These are phyloP conservation scores for Typhlichthys eigenmanni DNA, from an alignment of 2,797 vertebrate genomes.

Conservation along the genomic window DNA sequence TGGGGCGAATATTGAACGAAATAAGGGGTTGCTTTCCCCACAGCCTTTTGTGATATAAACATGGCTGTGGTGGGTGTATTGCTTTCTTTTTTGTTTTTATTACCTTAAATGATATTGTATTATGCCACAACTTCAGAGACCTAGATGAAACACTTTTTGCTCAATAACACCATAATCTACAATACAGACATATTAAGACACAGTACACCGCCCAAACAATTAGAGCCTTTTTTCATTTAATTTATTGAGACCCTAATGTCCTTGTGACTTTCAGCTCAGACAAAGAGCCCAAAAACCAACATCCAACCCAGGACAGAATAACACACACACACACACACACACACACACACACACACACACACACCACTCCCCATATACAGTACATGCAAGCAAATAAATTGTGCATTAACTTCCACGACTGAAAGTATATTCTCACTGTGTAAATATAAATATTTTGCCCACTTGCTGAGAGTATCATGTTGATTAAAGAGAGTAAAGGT, in stretches of 20 bases:
- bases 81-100: constrained; percentile 61
- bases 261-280: constrained; percentile 64
- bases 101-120: constrained; percentile 64
- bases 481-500: constrained; percentile 86
- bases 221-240: constrained; percentile 72
- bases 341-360: not conserved
- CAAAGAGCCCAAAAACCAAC: constrained; percentile 66
- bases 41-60: constrained; percentile 64
- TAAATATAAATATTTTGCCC: constrained; percentile 81
- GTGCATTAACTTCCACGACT: constrained; percentile 66
- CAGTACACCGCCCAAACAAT: constrained; percentile 61
- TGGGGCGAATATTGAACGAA: constrained; percentile 69
- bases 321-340: constrained; percentile 21
- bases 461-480: constrained; percentile 79
- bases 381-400: constrained; percentile 48
- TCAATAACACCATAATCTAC: constrained; percentile 53
- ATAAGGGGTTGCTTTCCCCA: constrained; percentile 52
- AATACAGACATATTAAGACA: constrained; percentile 67
- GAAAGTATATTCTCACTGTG: constrained; percentile 57
- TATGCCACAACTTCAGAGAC: constrained; percentile 68
- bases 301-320: constrained; percentile 47
- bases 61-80: constrained; percentile 60
- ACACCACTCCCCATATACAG: constrained; percentile 8
- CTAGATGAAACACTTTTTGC: constrained; percentile 55
- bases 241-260: constrained; percentile 71